These are phyloP conservation scores for Chelon labrosus DNA, from an alignment of 2,797 vertebrate genomes.

Conservation along the genomic window DNA sequence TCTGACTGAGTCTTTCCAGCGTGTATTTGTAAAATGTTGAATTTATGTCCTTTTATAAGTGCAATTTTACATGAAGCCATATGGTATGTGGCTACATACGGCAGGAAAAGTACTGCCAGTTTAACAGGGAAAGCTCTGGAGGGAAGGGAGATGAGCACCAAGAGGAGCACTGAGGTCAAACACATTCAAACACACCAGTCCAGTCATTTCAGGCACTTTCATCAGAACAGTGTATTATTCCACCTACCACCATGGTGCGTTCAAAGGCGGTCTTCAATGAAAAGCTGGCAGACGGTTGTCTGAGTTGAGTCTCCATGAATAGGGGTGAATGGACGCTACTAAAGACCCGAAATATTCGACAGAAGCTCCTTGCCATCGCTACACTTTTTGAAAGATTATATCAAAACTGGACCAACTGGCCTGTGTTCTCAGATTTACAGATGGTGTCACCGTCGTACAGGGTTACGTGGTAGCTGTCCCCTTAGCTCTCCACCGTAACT, in stretches of 20 bases:
- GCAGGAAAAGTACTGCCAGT: neutral
- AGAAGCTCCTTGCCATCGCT: conserved; percentile 53
- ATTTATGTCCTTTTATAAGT: no score
- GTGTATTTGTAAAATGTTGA: no score
- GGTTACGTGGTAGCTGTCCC: neutral
- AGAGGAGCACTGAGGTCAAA: neutral
- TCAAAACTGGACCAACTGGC: no score
- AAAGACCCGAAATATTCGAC: conserved; percentile 30
- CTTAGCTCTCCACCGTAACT: neutral
- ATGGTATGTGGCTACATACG: no score
- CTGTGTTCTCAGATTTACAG: neutral
- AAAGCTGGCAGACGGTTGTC: neutral
- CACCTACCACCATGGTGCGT: conserved; percentile 73
- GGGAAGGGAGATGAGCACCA: no score
- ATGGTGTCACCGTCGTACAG: neutral
- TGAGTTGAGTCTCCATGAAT: neutral
- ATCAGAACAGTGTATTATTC: neutral
- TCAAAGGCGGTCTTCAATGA: conserved; percentile 10
- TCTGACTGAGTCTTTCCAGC: no score
- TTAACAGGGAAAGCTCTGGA: conserved; percentile 13
- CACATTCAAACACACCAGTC: neutral
- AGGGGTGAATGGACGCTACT: conserved; percentile 13
- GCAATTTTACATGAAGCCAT: no score
- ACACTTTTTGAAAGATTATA: neutral
- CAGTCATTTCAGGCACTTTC: conserved; percentile 6